Base-by-base conservation (phyloP, 2,888 invertebrate species). In the Cistogaster globosa region DNA sequence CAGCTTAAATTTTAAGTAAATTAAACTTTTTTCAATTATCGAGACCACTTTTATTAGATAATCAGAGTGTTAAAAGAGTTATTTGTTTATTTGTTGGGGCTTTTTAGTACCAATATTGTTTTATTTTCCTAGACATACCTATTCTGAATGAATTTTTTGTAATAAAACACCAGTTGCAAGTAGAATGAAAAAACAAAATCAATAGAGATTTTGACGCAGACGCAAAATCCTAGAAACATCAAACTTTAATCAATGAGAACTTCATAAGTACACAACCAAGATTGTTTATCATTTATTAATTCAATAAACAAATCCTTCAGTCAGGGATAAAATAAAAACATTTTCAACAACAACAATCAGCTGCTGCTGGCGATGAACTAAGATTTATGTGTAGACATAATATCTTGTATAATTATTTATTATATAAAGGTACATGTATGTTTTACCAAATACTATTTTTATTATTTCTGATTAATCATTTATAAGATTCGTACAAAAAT, bases 151-250 rank as follows among this genome's bases (percentile, higher is more conserved):
- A 72, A 53, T 78, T 69, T 77, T 51, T n/a, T n/a, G 16, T 42
- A 69, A 69, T 26, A 51, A 81, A 84, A 75, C 72, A 84, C 84
- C 81, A 84, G 84, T 84, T 84, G 84, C 84, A 22, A 74, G 74
- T 62, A 48, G 22, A 42, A 65, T 48, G 62, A 36, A 71, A 55
- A 4, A 48, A 14, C 53, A 82, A 82, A 85, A 85, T 82, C 84
- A 78, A 85, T 85, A 78, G 53, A 32, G 68, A 57, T 72, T 57
- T n/a, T 12, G 55, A 74, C 74, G 77, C 82, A 81, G 77, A 74
- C 82, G 81, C 77, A 58, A n/a, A 51, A 57, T 22, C 20, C 12
- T 9, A 2, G 12, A 55, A 55, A 55, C 11, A 14, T 22, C 2
- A 3, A 18, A 32, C 11, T 12, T 51, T 18, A 6, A 51, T 38